Conservation (phyloP, 2,888 invertebrate genomes). For the Drosophila macrospina region DNA sequence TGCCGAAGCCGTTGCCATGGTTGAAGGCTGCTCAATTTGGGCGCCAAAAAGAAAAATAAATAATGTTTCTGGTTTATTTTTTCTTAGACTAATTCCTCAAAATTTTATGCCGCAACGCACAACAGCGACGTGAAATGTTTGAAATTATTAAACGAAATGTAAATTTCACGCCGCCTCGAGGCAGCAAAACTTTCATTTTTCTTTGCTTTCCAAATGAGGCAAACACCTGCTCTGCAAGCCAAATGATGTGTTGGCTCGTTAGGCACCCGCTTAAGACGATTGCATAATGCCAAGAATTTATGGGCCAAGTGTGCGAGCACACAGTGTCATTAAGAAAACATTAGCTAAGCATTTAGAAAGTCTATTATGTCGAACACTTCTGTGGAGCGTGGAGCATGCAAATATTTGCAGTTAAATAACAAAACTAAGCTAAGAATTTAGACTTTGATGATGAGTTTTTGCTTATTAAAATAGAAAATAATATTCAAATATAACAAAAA, state of each 20-base stretch:
- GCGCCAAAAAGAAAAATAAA: conserved; percentile 26
- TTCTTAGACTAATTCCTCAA: conserved; percentile 66
- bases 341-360: conserved; percentile 35
- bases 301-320: conserved; percentile 32
- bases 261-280: conserved; percentile 49
- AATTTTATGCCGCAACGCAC: conserved; percentile 67
- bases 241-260: conserved; percentile 51
- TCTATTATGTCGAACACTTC: conserved; percentile 4
- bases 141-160: conserved; percentile 78
- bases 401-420: background rate
- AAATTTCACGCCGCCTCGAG: conserved; percentile 66
- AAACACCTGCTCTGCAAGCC: conserved; percentile 48
- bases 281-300: conserved; percentile 75
- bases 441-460: no score
- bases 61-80: conserved; percentile 22
- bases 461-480: no score
- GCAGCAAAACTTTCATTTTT: conserved; percentile 76
- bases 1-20: conserved; percentile 28
- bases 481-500: no score
- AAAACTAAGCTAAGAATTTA: background rate
- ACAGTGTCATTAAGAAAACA: conserved; percentile 9
- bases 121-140: conserved; percentile 65
- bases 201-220: conserved; percentile 72
- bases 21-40: conserved; percentile 43
- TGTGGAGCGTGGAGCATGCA: no score